Base-by-base conservation (phyloP, 2,888 invertebrate genomes). In the Dynastes grantii region DNA sequence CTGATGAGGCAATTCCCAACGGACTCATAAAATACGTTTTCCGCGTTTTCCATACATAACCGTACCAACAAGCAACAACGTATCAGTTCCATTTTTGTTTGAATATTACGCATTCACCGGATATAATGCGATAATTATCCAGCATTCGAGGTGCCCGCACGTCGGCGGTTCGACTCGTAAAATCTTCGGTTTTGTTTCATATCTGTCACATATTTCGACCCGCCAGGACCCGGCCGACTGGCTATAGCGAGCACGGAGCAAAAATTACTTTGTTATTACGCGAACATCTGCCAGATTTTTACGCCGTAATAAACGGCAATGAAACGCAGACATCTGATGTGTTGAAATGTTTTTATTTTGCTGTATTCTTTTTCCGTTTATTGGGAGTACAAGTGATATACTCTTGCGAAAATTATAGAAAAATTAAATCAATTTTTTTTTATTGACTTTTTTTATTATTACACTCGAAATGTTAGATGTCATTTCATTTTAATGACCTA, bases 211-310 rank as follows among this genome's bases (percentile, higher is more conserved):
- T 29, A 63, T 63, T 63, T 63, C 63, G 32, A 2, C 29, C 29
- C 32, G 32, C 32, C 27, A 27, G 2, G 27, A 11, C 27, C 13
- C 13, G 11, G 8, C 11, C 11, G 11, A 45, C 37, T 37, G 37
- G 37, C 37, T 5, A 5, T 16, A 16, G 1, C 45, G 11, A 2
- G 11, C 45, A 8, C 45, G 45, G 45, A 11, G 63, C 32, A 27
- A 29, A 63, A 63, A 63, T 63, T 32, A 63, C 63, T 63, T 63
- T 32, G 63, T 63, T 63, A 32, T 29, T 63, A 9, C 63, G 29
- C 11, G 29, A 63, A 63, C 13, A 32, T 63, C 63, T 63, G 63
- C 27, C 63, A 32, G 32, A 55, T 63, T 63, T 55, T 55, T 55
- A 55, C 55, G 27, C n/a, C 9, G 0, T 16, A 55, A 55, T 55